Evolutionary conservation across 2,113 vertebrate species (phyloP), one percentile per base, ranked within the genome.

Genomic region (Notarius quadriscutis): DNA sequence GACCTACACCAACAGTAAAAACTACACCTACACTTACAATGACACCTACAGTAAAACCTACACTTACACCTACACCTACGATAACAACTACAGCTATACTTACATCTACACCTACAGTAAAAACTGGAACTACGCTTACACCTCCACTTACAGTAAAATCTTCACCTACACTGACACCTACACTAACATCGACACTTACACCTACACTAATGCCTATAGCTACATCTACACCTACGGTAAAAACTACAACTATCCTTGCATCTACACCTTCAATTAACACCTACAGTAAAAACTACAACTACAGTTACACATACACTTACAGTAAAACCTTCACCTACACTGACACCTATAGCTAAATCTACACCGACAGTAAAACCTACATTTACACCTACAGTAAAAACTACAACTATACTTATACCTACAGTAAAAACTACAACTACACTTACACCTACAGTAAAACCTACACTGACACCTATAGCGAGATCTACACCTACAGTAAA

Each of bases 21-120:
- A 20, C 4, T 27, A 9, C 14, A 69, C n/a, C 27, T 14, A 12
- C 67, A 15, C 67, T 5, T 17, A 30, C 4, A 71, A 2, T 0
- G 17, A 34, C 14, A 17, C 4, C 67, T 71, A 71, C 67, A 15
- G 1, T 30, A 30, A 5, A 41, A 69, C 12, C n/a, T 30, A 34
- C 27, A 69, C n/a, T 15, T 30, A 30, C 12, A 69, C 12, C 27
- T 15, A 30, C n/a, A 67, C 25, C 22, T 65, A 20, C 25, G 1
- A 7, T n/a, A 9, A n/a, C 1, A 65, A 22, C 63, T 65, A 65
- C 7, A 65, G 1, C 10, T 30, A 30, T 1, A 1, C 62, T 14
- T 55, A 55, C 9, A 55, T 2, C 62, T 22, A 22, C 93, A 95
- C 74, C 34, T 83, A 53, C 57, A 81, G 50, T 18, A 84, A 34